Conservation (phyloP, 2,797 vertebrate species). For the Xenopus petersii region DNA sequence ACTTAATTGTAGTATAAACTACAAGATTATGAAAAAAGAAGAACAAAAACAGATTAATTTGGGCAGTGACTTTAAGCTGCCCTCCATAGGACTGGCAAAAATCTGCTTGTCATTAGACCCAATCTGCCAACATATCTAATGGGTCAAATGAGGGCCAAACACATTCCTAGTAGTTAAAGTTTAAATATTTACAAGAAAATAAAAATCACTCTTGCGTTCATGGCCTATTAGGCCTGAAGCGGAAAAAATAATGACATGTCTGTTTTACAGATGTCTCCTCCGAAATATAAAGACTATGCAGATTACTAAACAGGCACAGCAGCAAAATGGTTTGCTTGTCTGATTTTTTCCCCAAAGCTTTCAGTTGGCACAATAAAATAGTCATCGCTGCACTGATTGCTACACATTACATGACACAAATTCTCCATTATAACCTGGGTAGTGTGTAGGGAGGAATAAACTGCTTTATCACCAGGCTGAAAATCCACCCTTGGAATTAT, state of each 20-base stretch:
- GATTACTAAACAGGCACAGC: background rate
- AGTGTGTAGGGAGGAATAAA: too few relatives aligned
- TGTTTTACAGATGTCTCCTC: background rate
- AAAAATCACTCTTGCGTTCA: background rate
- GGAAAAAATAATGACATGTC: background rate
- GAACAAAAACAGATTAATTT: too few relatives aligned
- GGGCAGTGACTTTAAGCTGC: too few relatives aligned
- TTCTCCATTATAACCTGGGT: too few relatives aligned
- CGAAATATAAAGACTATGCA: background rate
- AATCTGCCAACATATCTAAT: background rate
- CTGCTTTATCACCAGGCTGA: too few relatives aligned
- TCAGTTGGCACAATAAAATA: background rate
- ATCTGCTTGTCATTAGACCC: background rate
- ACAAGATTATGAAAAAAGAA: too few relatives aligned
- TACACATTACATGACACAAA: too few relatives aligned
- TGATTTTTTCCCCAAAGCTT: background rate
- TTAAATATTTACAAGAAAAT: slow-evolving; percentile 6
- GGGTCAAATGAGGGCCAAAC: too few relatives aligned
- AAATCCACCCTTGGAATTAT: too few relatives aligned
- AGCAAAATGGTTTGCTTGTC: background rate
- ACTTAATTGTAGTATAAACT: too few relatives aligned
- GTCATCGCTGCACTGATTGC: background rate
- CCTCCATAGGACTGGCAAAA: too few relatives aligned
- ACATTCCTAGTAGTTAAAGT: background rate
- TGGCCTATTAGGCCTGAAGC: slow-evolving; percentile 1